Evolutionary conservation across 2,113 vertebrate species (phyloP), one percentile per base, ranked within the genome.

Genomic region (Xiphorhynchus elegans): DNA sequence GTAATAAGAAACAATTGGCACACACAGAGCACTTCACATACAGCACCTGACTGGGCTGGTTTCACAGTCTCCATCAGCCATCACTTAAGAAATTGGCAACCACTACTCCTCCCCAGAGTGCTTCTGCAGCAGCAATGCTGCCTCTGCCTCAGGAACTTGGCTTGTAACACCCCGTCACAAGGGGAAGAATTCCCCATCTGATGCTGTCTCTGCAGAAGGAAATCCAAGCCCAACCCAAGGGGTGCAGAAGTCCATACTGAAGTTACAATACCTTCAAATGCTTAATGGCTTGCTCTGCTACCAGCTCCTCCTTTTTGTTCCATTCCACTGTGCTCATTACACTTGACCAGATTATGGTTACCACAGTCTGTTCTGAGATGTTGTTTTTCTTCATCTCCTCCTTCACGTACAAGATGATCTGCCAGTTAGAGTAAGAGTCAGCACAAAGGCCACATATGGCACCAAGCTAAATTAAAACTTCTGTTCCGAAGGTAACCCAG

Each of bases 201-300:
- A 5, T 17, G 37, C 73, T n/a, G n/a, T 13, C 59, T 55, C 39
- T 62, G 39, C 42, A 31, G 19, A 70, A 44, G n/a, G 46, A 72
- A 91, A 44, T 33, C 14, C 52, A 20, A 46, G 39, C 49, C 44
- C 77, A n/a, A 11, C 47, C 39, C 23, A 49, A 31, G 0, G 1
- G 17, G 8, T 53, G 17, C 26, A 10, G 0, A 47, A 85, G 28
- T 16, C 76, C 39, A 3, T 8, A 29, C 3, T 53, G 23, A 39
- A 31, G 28, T 40, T 62, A 50, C 63, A 66, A 26, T 98, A 99
- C 99, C 99, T 99, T 99, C 98, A 99, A 99, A 98, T 98, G 99
- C 99, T 99, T 99, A 98, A 99, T 99, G 99, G 99, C 99, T 99
- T 99, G 99, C 98, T 99, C 99, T 58, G 99, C 99, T 97, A 99